These are phyloP conservation scores for Lampropteryx suffumata DNA, from an alignment of 2,888 invertebrate species.

Conservation along the genomic window DNA sequence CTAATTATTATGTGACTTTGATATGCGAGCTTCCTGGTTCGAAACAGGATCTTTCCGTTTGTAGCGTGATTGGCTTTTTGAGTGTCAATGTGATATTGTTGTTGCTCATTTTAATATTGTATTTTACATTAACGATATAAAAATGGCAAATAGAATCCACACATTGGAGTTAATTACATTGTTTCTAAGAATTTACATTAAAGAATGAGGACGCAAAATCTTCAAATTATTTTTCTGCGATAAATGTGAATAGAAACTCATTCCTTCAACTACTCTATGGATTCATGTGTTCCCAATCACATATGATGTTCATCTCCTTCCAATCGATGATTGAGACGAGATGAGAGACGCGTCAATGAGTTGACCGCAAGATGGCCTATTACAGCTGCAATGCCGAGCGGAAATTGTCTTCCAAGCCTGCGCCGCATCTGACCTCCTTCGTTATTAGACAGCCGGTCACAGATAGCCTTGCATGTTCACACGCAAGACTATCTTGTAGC, in stretches of 20 bases:
- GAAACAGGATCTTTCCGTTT: conserved; percentile 21
- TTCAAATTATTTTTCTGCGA: too few relatives aligned
- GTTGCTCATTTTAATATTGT: conserved; percentile 6
- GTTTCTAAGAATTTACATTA: too few relatives aligned
- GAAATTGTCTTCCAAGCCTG: conserved; percentile 21
- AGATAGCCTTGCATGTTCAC: conserved; percentile 2
- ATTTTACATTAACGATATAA: too few relatives aligned
- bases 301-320: conserved; percentile 14
- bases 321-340: conserved; percentile 22
- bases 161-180: too few relatives aligned
- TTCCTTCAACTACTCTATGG: too few relatives aligned
- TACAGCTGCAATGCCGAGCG: conserved; percentile 15
- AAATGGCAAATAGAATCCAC: too few relatives aligned
- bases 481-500: too few relatives aligned
- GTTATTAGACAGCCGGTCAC: conserved; percentile 9
- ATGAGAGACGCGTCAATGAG: conserved; percentile 17
- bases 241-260: too few relatives aligned
- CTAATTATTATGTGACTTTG: conserved; percentile 52
- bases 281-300: neutral
- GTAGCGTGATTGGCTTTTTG: conserved; percentile 20
- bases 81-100: conserved; percentile 7
- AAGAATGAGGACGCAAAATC: too few relatives aligned
- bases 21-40: conserved; percentile 39
- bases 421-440: conserved; percentile 19
- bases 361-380: conserved; percentile 27